Conservation (phyloP, 1,140 invertebrate genomes). For the Drosophila serrata region DNA sequence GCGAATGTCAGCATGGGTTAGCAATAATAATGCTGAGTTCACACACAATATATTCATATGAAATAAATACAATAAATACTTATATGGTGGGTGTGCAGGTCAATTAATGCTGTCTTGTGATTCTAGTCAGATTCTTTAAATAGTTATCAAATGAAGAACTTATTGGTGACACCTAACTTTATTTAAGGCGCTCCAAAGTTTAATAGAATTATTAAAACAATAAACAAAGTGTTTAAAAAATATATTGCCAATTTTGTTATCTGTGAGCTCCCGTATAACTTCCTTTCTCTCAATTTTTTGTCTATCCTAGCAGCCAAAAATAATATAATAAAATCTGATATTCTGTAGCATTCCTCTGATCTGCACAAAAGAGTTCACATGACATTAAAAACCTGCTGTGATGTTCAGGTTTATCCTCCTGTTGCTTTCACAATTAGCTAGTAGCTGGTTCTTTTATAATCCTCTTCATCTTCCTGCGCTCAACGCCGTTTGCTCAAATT, state of each 20-base stretch:
- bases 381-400: neutral
- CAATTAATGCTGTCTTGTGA: neutral
- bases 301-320: neutral
- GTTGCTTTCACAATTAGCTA: conserved; percentile 64
- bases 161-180: too few species aligned
- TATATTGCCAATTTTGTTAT: too few species aligned
- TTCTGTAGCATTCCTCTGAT: neutral
- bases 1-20: neutral
- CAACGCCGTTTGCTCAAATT: conserved; percentile 67
- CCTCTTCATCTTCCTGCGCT: conserved; percentile 44
- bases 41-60: neutral
- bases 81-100: neutral
- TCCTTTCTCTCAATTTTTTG: neutral
- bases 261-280: neutral
- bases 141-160: neutral
- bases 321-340: neutral
- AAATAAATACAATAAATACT: neutral
- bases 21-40: neutral
- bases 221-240: too few species aligned
- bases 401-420: conserved; percentile 8
- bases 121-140: neutral
- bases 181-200: too few species aligned
- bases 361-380: neutral
- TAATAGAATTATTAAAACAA: too few species aligned
- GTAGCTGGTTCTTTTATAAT: conserved; percentile 40